A percentile compares a stretch with the other conserved stretches of the same genome.
Evolutionary conservation across 2,888 invertebrate genomes (phyloP).

Genomic region (Unio pictorum): DNA sequence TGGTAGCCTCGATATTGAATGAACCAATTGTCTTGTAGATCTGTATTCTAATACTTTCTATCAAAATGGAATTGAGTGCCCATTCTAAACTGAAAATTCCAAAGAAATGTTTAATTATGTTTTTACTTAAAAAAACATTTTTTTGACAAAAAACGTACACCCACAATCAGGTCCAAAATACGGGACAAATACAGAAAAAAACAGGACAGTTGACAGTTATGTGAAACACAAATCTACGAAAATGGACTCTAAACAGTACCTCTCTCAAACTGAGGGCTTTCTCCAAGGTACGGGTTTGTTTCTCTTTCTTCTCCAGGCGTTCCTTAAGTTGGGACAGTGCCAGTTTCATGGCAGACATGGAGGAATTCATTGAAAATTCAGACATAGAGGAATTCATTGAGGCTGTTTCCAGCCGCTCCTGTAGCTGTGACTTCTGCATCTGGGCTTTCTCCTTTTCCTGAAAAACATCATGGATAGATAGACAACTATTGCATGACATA

Average conservation of each 20-base stretch:
- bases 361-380: slow-evolving; percentile 20
- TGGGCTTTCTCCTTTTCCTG: slow-evolving; percentile 49
- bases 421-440: slow-evolving; percentile 25
- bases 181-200: no score
- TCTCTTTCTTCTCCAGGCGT: slow-evolving; percentile 34
- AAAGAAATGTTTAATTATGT: no score
- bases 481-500: neutral
- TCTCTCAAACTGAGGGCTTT: slow-evolving; percentile 18
- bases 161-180: no score
- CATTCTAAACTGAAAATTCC: no score
- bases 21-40: no score
- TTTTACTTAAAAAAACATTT: no score
- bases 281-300: slow-evolving; percentile 27
- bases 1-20: no score
- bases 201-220: no score
- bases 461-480: slow-evolving; percentile 1
- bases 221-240: no score
- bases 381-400: slow-evolving; percentile 13
- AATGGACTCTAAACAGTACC: slow-evolving; percentile 4
- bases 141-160: no score
- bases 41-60: no score
- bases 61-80: no score
- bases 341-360: slow-evolving; percentile 37
- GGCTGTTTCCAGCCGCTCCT: slow-evolving; percentile 22
- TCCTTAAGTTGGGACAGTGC: slow-evolving; percentile 29